Evolutionary conservation across 1,140 invertebrate genomes (phyloP).

Genomic region (Drosophila nigromelanica): DNA sequence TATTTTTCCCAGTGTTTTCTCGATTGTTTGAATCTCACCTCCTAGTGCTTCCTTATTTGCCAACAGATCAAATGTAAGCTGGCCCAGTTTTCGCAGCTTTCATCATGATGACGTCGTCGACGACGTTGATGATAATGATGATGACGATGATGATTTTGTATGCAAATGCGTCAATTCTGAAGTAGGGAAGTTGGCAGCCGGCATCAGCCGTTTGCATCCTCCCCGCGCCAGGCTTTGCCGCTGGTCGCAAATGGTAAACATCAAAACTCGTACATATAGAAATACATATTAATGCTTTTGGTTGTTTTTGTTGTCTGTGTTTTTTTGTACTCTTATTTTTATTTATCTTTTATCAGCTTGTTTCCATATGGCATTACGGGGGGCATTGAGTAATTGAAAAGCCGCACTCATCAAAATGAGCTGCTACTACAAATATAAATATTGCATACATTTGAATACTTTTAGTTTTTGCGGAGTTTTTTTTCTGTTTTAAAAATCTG

Average conservation of each 20-base stretch:
- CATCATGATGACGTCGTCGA: background rate
- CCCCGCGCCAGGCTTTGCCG: background rate
- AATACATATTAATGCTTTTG: constrained; percentile 49
- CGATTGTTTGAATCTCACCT: constrained; percentile 9
- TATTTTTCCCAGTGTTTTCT: too few relatives aligned
- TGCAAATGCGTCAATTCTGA: constrained; percentile 37
- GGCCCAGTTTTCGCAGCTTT: constrained; percentile 36
- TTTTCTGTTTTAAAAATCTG: background rate
- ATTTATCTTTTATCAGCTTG: constrained; percentile 42
- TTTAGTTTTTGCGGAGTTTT: background rate
- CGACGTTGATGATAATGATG: constrained; percentile 12
- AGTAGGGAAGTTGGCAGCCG: constrained; percentile 23
- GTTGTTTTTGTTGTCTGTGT: constrained; percentile 33
- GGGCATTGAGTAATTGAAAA: constrained; percentile 32
- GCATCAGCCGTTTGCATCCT: background rate
- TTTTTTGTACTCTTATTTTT: constrained; percentile 24
- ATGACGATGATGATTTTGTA: constrained; percentile 17
- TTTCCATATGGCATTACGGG: constrained; percentile 41
- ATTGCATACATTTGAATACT: constrained; percentile 10
- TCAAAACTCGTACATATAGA: constrained; percentile 29
- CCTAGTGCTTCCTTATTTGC: constrained; percentile 22
- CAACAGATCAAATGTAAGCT: constrained; percentile 28
- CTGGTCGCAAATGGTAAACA: constrained; percentile 13
- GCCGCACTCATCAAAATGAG: constrained; percentile 3
- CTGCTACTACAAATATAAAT: constrained; percentile 15